Evolutionary conservation across 2,888 invertebrate species (phyloP).

Genomic region (Ditylenchus weischeri): DNA sequence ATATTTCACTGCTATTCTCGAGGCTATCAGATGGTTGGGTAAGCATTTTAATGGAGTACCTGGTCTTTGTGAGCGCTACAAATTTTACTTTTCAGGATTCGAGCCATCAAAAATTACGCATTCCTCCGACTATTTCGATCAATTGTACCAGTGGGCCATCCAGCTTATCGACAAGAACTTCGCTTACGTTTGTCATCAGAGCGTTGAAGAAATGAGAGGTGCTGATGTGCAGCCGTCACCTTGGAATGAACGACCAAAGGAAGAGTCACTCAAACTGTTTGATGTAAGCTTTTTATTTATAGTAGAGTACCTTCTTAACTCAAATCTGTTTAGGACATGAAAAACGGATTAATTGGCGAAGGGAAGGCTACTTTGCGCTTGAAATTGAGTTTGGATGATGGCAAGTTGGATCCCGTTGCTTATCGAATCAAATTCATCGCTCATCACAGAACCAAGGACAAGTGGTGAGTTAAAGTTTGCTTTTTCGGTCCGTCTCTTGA

Average conservation of each 20-base stretch:
- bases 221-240: constrained; percentile 90
- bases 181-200: constrained; percentile 95
- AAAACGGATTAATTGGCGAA: constrained; percentile 90
- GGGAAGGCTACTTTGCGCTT: constrained; percentile 91
- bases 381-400: constrained; percentile 93
- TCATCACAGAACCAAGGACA: constrained; percentile 84
- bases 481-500: too few relatives aligned
- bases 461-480: constrained; percentile 68
- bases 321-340: constrained; percentile 78
- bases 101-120: constrained; percentile 86
- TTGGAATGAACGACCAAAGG: constrained; percentile 84
- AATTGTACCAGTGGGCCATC: constrained; percentile 87
- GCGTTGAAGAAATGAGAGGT: constrained; percentile 84
- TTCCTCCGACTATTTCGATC: constrained; percentile 95
- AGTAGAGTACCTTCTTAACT: neutral
- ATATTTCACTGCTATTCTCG: constrained; percentile 3
- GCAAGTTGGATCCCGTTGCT: constrained; percentile 96
- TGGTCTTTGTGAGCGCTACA: too few relatives aligned
- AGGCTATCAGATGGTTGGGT: constrained; percentile 4
- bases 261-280: constrained; percentile 84
- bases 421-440: constrained; percentile 93
- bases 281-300: constrained; percentile 66
- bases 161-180: constrained; percentile 80
- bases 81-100: constrained; percentile 69
- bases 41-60: neutral